Evolutionary conservation across 2,797 vertebrate species (phyloP).

Genomic region (Cyprinella venusta): DNA sequence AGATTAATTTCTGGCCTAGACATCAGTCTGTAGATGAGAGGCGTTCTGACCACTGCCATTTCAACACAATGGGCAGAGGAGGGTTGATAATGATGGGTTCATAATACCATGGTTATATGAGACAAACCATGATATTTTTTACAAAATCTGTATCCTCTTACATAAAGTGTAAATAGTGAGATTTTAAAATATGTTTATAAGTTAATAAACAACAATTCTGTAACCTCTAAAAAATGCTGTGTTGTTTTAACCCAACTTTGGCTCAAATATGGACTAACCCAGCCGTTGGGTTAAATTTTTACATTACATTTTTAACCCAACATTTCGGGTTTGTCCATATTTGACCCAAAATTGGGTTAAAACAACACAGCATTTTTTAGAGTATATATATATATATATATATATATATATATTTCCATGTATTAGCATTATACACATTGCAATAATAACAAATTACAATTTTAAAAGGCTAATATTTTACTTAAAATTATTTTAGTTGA

Average conservation of each 20-base stretch:
- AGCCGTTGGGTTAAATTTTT: too few species aligned
- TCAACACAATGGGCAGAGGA: conserved; percentile 21
- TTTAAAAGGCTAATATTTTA: not conserved
- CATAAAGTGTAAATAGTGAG: not conserved
- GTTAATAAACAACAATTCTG: not conserved
- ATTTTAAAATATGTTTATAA: not conserved
- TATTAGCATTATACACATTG: too few species aligned
- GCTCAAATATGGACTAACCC: too few species aligned
- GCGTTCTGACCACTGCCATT: conserved; percentile 61
- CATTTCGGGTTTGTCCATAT: too few species aligned
- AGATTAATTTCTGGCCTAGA: conserved; percentile 65
- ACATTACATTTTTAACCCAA: too few species aligned
- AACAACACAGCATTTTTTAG: too few species aligned
- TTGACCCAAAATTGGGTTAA: too few species aligned
- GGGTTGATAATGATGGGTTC: not conserved
- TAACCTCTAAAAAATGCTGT: too few species aligned
- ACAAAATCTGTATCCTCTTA: not conserved
- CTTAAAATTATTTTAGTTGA: not conserved
- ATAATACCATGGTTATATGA: not conserved
- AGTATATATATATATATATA: too few species aligned
- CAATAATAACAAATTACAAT: not conserved
- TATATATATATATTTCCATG: not conserved
- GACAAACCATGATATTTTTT: conserved; percentile 7
- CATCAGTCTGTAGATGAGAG: conserved; percentile 63
- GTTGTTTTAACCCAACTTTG: too few species aligned